Evolutionary conservation across 2,888 invertebrate species (phyloP).

Genomic region (Trilocha varians): DNA sequence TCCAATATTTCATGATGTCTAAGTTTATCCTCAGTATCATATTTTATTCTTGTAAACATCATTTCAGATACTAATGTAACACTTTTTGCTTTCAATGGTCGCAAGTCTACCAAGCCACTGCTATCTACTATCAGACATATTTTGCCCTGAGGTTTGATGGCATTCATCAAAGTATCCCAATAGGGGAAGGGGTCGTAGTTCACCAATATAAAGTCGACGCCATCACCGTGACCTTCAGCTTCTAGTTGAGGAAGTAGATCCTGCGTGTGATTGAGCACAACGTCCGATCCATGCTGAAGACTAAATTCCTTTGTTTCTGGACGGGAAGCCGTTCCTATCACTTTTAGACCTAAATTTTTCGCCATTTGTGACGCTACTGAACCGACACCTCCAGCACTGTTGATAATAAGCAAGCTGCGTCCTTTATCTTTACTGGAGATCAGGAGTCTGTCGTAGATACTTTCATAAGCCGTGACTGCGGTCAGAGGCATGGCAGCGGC

Average conservation of each 20-base stretch:
- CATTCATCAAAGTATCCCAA: slow-evolving; percentile 50
- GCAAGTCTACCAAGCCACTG: slow-evolving; percentile 43
- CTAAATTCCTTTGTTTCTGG: slow-evolving; percentile 42
- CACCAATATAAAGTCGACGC: slow-evolving; percentile 52
- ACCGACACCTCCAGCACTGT: slow-evolving; percentile 60
- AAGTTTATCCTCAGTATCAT: slow-evolving; percentile 47
- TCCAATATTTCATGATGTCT: slow-evolving; percentile 44
- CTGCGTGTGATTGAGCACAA: slow-evolving; percentile 47
- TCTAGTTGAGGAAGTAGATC: slow-evolving; percentile 44
- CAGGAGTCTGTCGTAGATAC: slow-evolving; percentile 43
- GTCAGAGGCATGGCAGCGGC: slow-evolving; percentile 60
- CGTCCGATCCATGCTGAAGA: slow-evolving; percentile 36
- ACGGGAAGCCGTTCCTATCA: slow-evolving; percentile 58
- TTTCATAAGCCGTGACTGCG: slow-evolving; percentile 49
- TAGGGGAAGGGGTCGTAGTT: slow-evolving; percentile 60
- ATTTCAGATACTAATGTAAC: slow-evolving; percentile 49
- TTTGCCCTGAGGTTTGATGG: slow-evolving; percentile 52
- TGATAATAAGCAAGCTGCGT: slow-evolving; percentile 49
- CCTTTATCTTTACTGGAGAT: slow-evolving; percentile 51
- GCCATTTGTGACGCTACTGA: slow-evolving; percentile 53
- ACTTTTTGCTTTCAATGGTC: slow-evolving; percentile 51
- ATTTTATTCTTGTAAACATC: slow-evolving; percentile 52
- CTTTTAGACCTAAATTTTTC: slow-evolving; percentile 44
- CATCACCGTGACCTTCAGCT: slow-evolving; percentile 36
- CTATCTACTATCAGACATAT: slow-evolving; percentile 58